Percentiles rank a stretch among this genome's conserved stretches.
Conservation (phyloP, 1,140 invertebrate genomes). For the Eumaeus atala region DNA sequence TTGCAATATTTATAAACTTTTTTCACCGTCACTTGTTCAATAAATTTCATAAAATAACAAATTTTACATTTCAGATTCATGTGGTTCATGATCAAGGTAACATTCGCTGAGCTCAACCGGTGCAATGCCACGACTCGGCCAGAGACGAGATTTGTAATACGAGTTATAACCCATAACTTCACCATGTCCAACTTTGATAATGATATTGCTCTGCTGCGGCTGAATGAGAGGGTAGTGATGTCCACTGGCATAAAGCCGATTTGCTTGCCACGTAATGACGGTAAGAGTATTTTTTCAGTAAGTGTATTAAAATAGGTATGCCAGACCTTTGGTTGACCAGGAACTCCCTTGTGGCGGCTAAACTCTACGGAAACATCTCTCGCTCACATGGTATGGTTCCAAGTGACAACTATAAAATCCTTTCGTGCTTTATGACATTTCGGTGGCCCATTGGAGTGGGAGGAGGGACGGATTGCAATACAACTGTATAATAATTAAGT, state of each 20-base stretch:
- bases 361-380: too few species aligned
- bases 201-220: constrained; percentile 86
- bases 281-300: constrained; percentile 56
- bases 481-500: too few species aligned
- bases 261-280: constrained; percentile 81
- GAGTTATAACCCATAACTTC: constrained; percentile 84
- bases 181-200: constrained; percentile 89
- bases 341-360: too few species aligned
- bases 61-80: constrained; percentile 80
- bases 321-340: too few species aligned
- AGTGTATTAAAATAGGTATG: not conserved
- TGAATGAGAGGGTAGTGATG: constrained; percentile 85
- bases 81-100: constrained; percentile 93
- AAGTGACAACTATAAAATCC: too few species aligned
- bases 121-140: constrained; percentile 81
- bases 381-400: too few species aligned
- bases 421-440: too few species aligned
- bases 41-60: too few species aligned
- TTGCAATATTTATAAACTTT: too few species aligned
- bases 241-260: constrained; percentile 84
- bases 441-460: too few species aligned
- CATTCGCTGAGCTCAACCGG: constrained; percentile 88
- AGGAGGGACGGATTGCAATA: too few species aligned
- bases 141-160: constrained; percentile 83
- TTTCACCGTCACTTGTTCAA: not conserved